Base-by-base conservation (phyloP, 2,797 vertebrate species). In the Pitangus sulphuratus region DNA sequence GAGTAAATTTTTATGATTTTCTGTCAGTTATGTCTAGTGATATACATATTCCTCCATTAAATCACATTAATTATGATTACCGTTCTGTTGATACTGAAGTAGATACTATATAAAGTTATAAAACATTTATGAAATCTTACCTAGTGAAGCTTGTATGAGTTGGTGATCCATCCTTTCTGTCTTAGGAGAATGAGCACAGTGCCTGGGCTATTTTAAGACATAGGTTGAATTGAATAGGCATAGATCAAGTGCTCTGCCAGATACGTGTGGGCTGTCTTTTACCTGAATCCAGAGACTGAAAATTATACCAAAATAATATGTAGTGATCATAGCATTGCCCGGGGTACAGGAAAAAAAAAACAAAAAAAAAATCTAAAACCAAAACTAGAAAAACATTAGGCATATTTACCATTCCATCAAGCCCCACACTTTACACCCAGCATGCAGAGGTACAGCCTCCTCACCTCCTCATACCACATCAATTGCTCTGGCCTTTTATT, bases 191-290 rank as follows among this genome's bases (percentile, higher is more conserved):
- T 26, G 35, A 94, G 70, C 51, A 47, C 35, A 65, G 28, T 26
- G 8, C 2, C 2, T 68, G 47, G 39, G 39, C 78, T 95, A 57
- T 84, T 87, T 96, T 88, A 91, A 86, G 84, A 47, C 28, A 39
- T 24, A 44, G n/a, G n/a, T 88, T 91, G 45, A 95, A 74, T n/a
- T 87, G 57, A 89, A 89, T 84, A 92, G 93, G 40, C 74, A 90
- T 86, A 91, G 80, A 72, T 75, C 72, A 70, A 69, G 40, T 68
- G 51, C 60, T 91, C 26, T 86, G 26, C 65, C 37, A 84, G 31
- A 40, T 57, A 21, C 0, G 0, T 75, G 39, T 71, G 31, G 44
- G 5, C 56, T 69, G 70, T 44, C 35, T 95, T 84, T 89, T 64
- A 42, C 78, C 78, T 83, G 87, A 64, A 88, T 93, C 56, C 33